Evolutionary conservation across 2,797 vertebrate genomes (phyloP).

Genomic region (Acanthurus lineatus): DNA sequence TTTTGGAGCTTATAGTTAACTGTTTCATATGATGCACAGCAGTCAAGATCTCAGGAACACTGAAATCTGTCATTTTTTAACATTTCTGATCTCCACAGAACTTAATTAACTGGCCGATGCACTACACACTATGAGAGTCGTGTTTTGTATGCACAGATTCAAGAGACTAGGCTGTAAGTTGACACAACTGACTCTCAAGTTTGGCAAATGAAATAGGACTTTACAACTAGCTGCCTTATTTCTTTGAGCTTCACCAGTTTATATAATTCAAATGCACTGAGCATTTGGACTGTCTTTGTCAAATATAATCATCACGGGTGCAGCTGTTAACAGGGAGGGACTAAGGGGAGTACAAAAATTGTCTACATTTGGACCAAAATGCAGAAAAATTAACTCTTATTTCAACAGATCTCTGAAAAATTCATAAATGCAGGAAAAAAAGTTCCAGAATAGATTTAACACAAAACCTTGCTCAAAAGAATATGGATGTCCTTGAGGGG

Average conservation of each 20-base stretch:
- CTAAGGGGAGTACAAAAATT: not conserved
- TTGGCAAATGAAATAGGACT: not conserved
- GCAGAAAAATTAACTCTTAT: not conserved
- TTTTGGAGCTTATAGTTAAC: too few relatives aligned
- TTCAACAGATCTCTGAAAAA: not conserved
- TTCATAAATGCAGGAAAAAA: not conserved
- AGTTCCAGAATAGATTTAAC: not conserved
- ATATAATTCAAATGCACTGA: not conserved
- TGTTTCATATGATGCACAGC: too few relatives aligned
- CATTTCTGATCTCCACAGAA: too few relatives aligned
- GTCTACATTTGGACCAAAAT: not conserved
- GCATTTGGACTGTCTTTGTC: not conserved
- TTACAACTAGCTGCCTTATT: not conserved
- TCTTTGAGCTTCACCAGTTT: not conserved
- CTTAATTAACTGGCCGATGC: too few relatives aligned
- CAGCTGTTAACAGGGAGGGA: not conserved
- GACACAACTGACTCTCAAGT: not conserved
- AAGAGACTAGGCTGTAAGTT: not conserved
- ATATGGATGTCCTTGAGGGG: conserved; percentile 31
- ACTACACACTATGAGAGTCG: too few relatives aligned
- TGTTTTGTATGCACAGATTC: too few relatives aligned
- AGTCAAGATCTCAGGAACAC: too few relatives aligned
- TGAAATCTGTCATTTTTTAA: too few relatives aligned
- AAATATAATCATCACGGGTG: not conserved
- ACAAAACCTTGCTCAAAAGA: not conserved